phyloP scores from a whole-genome alignment of 1,140 invertebrate species.

The Drosophila ananassae region DNA sequence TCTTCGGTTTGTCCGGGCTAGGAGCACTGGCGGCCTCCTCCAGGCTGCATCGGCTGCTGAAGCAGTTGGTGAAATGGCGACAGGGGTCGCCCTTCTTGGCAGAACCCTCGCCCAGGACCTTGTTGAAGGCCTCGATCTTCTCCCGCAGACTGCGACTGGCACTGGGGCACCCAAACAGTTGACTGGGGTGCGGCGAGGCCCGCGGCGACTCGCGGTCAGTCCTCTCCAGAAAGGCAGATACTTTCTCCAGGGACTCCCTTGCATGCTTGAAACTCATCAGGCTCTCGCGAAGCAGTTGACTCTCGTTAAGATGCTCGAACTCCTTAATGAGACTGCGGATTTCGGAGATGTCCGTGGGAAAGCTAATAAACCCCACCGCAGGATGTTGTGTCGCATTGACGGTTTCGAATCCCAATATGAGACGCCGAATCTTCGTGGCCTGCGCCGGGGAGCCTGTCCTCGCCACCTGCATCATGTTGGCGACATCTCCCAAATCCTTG shows the following conservation, averaged over 20 bases:
- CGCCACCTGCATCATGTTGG: conserved; percentile 18
- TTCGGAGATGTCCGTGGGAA: conserved; percentile 21
- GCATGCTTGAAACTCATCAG: conserved; percentile 52
- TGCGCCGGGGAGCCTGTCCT: conserved; percentile 4
- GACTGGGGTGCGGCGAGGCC: conserved; percentile 5
- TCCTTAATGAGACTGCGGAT: conserved; percentile 42
- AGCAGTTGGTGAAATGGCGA: conserved; percentile 52
- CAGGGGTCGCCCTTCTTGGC: conserved; percentile 9
- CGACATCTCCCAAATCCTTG: conserved; percentile 55
- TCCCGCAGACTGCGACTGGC: conserved; percentile 46
- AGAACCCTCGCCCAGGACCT: conserved; percentile 23
- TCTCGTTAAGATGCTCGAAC: conserved; percentile 60
- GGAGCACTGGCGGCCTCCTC: background rate
- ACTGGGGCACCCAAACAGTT: conserved; percentile 3
- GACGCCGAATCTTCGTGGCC: conserved; percentile 49
- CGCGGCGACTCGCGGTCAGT: background rate
- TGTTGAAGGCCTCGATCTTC: conserved; percentile 61
- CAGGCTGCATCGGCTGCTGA: conserved; percentile 31
- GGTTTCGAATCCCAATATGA: conserved; percentile 64
- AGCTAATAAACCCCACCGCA: background rate
- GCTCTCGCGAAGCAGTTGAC: conserved; percentile 52
- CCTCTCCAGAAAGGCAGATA: conserved; percentile 27
- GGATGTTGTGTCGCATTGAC: conserved; percentile 3
- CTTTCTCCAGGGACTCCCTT: conserved; percentile 61
- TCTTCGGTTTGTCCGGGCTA: background rate